Evolutionary conservation across 2,888 invertebrate species (phyloP).

Genomic region (Drosophila algonquin): DNA sequence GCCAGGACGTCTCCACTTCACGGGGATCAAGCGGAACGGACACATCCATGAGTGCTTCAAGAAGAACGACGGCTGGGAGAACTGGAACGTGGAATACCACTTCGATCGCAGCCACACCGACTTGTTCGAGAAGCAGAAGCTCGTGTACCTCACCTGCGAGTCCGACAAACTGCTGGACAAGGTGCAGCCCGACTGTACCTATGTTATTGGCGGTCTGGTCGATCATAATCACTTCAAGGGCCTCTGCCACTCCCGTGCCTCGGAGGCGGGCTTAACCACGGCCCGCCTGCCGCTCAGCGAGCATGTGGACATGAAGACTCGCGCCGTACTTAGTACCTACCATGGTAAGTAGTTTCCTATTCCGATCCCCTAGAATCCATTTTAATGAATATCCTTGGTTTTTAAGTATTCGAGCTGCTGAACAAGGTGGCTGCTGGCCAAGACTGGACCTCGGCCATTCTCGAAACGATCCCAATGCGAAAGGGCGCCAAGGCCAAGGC

Average conservation of each 20-base stretch:
- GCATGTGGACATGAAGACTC: slow-evolving; percentile 94
- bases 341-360: slow-evolving; percentile 88
- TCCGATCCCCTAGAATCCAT: not conserved
- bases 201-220: slow-evolving; percentile 98
- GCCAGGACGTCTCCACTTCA: slow-evolving; percentile 93
- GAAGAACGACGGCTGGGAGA: slow-evolving; percentile 93
- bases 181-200: slow-evolving; percentile 91
- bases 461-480: slow-evolving; percentile 90
- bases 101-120: slow-evolving; percentile 88
- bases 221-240: slow-evolving; percentile 99
- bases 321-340: slow-evolving; percentile 97
- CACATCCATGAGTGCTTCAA: slow-evolving; percentile 90
- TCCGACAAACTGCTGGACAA: slow-evolving; percentile 92
- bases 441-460: slow-evolving; percentile 91
- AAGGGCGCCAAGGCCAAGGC: slow-evolving; percentile 87
- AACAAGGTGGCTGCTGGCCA: slow-evolving; percentile 90
- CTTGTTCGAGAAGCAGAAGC: slow-evolving; percentile 89
- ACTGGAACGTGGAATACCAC: slow-evolving; percentile 95
- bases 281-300: slow-evolving; percentile 94
- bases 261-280: slow-evolving; percentile 90
- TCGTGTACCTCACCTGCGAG: slow-evolving; percentile 97
- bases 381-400: not conserved
- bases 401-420: slow-evolving; percentile 93
- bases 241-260: slow-evolving; percentile 92
- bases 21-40: slow-evolving; percentile 89